Evolutionary conservation across 1,140 invertebrate genomes (phyloP).

Genomic region (Calosoma granatense): DNA sequence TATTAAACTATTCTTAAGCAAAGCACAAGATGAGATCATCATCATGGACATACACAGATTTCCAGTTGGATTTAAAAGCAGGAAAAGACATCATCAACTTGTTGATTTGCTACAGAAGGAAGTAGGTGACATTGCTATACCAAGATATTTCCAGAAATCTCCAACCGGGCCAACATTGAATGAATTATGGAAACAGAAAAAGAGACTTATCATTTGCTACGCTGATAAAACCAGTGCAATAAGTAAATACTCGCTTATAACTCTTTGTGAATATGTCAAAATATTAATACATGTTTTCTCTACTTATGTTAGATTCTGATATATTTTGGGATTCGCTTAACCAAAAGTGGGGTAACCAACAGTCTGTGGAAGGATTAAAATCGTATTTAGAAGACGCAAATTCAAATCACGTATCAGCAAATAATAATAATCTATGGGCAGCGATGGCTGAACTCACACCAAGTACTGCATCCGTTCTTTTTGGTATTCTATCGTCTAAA

Average conservation of each 20-base stretch:
- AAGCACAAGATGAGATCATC: constrained; percentile 52
- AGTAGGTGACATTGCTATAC: constrained; percentile 44
- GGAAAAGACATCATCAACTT: constrained; percentile 43
- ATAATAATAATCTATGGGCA: constrained; percentile 52
- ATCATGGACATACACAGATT: constrained; percentile 63
- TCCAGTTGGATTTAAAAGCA: constrained; percentile 52
- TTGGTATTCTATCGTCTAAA: constrained; percentile 35
- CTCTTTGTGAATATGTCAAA: no score
- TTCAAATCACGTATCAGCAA: constrained; percentile 34
- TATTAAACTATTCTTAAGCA: constrained; percentile 50
- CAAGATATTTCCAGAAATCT: constrained; percentile 35
- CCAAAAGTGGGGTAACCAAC: constrained; percentile 57
- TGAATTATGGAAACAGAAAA: constrained; percentile 48
- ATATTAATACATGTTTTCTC: no score
- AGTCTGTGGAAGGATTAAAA: constrained; percentile 40
- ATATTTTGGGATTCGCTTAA: constrained; percentile 61
- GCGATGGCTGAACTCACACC: constrained; percentile 76
- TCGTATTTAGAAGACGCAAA: constrained; percentile 42
- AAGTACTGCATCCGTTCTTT: constrained; percentile 52
- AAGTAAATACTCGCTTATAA: constrained; percentile 10
- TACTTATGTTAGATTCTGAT: constrained; percentile 49
- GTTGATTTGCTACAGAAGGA: constrained; percentile 48
- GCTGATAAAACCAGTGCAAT: constrained; percentile 35
- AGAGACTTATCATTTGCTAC: constrained; percentile 54
- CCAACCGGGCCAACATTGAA: constrained; percentile 47